phyloP scores from a whole-genome alignment of 2,888 invertebrate species.

The Microchrysa polita region DNA sequence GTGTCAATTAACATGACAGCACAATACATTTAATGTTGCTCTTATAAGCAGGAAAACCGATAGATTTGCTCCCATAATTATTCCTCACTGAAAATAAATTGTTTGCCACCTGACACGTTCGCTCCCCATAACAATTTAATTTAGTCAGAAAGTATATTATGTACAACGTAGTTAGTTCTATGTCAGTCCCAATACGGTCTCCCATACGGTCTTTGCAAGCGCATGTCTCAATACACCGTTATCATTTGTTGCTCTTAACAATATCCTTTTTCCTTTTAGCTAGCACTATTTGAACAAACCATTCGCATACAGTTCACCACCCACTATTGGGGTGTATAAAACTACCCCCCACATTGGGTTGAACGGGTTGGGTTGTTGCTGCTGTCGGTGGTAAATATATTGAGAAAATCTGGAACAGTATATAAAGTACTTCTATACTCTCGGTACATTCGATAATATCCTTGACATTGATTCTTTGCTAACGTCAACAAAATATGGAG shows the following conservation, averaged over 20 bases:
- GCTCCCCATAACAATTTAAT: no score
- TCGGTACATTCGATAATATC: constrained; percentile 9
- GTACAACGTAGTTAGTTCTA: no score
- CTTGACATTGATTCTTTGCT: constrained; percentile 36
- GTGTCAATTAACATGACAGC: no score
- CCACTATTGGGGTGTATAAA: neutral
- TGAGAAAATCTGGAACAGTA: constrained; percentile 4
- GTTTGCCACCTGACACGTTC: no score
- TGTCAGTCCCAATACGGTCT: neutral
- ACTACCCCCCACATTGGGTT: constrained; percentile 18
- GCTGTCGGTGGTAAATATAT: neutral
- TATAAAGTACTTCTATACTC: no score
- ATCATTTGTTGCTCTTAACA: neutral
- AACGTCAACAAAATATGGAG: neutral
- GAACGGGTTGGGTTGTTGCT: no score
- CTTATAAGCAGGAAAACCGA: no score
- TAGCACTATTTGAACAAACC: neutral
- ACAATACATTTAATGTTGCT: no score
- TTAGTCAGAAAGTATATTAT: no score
- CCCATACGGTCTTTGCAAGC: neutral
- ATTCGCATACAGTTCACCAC: neutral
- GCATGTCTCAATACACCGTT: neutral
- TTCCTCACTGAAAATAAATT: no score
- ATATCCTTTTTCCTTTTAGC: no score
- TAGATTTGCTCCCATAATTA: no score